Conservation (phyloP, 2,888 invertebrate genomes). For the Apoda limacodes region DNA sequence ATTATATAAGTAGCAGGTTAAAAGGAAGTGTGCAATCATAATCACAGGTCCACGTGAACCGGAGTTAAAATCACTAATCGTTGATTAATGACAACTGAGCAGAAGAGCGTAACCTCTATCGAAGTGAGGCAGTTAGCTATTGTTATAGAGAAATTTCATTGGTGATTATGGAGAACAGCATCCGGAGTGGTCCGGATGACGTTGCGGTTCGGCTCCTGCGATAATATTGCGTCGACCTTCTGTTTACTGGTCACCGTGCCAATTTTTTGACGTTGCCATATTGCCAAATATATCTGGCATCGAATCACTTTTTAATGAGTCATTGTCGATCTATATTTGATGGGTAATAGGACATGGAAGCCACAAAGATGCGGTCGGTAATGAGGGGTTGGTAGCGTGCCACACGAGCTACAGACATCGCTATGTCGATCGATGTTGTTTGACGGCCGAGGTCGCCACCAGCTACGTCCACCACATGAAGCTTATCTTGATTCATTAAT, state of each 20-base stretch:
- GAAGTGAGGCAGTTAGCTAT: constrained; percentile 36
- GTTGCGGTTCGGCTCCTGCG: constrained; percentile 51
- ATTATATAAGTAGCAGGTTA: no score
- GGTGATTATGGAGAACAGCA: constrained; percentile 60
- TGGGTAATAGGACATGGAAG: no score
- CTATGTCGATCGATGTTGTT: constrained; percentile 48
- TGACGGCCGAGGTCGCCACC: constrained; percentile 66
- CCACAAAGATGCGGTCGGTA: constrained; percentile 6
- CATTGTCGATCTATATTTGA: no score
- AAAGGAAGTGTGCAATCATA: constrained; percentile 46
- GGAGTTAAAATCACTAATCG: constrained; percentile 33
- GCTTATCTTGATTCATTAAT: constrained; percentile 64
- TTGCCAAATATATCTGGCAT: constrained; percentile 13
- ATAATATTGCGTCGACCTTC: constrained; percentile 39
- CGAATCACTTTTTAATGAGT: constrained; percentile 9
- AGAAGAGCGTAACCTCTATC: constrained; percentile 53
- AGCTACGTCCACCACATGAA: constrained; percentile 55
- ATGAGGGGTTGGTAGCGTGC: constrained; percentile 36
- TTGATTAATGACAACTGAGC: constrained; percentile 46
- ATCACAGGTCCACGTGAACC: constrained; percentile 27
- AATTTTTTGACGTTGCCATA: constrained; percentile 10
- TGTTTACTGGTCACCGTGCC: constrained; percentile 11
- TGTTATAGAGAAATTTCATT: constrained; percentile 63
- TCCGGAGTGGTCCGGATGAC: constrained; percentile 57
- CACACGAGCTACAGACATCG: constrained; percentile 37